Base-by-base conservation (phyloP, 2,797 vertebrate species). In the Diplodus puntazzo region DNA sequence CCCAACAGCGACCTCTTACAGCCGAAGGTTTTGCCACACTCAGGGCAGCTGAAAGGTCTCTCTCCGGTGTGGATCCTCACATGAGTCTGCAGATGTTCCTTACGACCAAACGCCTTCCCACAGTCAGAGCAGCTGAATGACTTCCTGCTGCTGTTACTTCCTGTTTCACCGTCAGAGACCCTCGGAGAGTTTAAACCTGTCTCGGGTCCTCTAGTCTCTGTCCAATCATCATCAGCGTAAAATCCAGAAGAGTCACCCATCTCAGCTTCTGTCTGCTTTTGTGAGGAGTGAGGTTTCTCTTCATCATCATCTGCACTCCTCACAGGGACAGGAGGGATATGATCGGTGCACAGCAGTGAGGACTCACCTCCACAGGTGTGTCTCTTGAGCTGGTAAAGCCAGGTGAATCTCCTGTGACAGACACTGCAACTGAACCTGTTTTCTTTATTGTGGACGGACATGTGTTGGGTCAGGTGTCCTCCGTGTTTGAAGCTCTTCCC, bases 381-480 rank as follows among this genome's bases (percentile, higher is more conserved):
- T 66, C 67, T 82, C 11, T 67, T 79, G 17, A 79, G 75, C 66
- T 82, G 71, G 34, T 71, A 71, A 4, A 61, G 71, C 81, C 81
- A 75, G 0, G 61, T 79, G 55, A 83, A 79, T 0, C 62, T 58
- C 0, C 4, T 39, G 14, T 53, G 30, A 11, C 80, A 78, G 2
- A n/a, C 13, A 0, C 1, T 17, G 30, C 75, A 82, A 20, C 42
- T 74, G 49, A 69, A 74, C 0, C 75, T 5, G 53, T 73, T 73
- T 60, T 82, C 80, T 18, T 75, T 79, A 0, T 48, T 55, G 75
- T 85, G 83, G 59, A 77, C 71, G 0, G 71, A 53, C 71, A 75
- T 64, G 72, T 85, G 83, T 4, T 77, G 66, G 1, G 71, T 74
- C 69, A 81, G 58, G 6, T 81, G 79, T 25, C 65, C 64, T 45